Base-by-base conservation (phyloP, 2,888 invertebrate genomes). In the Rhyacophila evoluta region DNA sequence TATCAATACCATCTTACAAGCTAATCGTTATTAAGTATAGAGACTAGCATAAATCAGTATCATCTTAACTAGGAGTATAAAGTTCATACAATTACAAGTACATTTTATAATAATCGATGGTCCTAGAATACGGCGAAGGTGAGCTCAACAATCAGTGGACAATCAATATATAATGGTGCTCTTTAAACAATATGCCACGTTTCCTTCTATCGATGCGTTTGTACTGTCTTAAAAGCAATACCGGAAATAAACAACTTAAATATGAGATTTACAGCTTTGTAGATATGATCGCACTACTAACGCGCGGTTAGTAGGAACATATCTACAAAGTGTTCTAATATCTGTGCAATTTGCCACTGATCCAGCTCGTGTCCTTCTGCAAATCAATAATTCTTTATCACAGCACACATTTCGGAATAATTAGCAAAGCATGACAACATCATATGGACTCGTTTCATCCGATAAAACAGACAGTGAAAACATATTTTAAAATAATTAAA, bases 31-130 rank as follows among this genome's bases (percentile, higher is more conserved):
- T 78, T 75, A 75, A 70, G 70, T 78, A 80, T 75, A 77, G 87
- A 89, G 89, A 89, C 89, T 89, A 89, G 89, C 89, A 89, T 89
- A 89, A 86, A 85, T 88, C 87, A 87, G 86, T 87, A 79, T 83
- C 85, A 85, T 84, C 85, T 85, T 85, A 84, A 86, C 85, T 85
- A 85, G 84, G 84, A 84, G 85, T 85, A 86, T 85, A 86, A 85
- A 85, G 80, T 79, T 75, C 68, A 72, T 72, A 75, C 74, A 75
- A 67, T 55, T 81, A 79, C 78, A 79, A 28, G 71, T 79, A 77
- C 76, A 72, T 76, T 71, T 76, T 38, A 73, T 79, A 39, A 72
- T 28, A 39, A 29, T 72, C 74, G 69, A 41, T 77, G 70, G 67
- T 55, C 69, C 29, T 69, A 69, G 27, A 39, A 68, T 75, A 73